Base-by-base conservation (phyloP, 2,113 vertebrate species). In the Pseudorectes ferrugineus region DNA sequence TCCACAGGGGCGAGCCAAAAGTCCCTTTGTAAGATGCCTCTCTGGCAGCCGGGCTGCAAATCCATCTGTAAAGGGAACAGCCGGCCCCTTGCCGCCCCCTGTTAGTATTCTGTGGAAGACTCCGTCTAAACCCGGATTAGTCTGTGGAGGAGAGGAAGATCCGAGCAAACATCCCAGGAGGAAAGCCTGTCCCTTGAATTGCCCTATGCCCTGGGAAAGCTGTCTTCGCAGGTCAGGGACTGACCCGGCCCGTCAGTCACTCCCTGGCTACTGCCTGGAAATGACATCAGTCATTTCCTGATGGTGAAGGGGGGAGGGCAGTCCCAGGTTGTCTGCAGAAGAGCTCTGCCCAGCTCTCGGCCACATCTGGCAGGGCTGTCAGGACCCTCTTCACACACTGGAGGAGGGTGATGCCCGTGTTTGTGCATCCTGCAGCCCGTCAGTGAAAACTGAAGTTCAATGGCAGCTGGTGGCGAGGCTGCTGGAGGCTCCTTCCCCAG, bases 301-400 rank as follows among this genome's bases (percentile, higher is more conserved):
- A 7, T 25, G 58, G 4, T 19, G 43, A 14, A 46, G 22, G 24
- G 15, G 61, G 14, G 21, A 62, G 40, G 5, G 31, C 42, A 29
- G 14, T 31, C 51, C 43, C 0, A 0, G 72, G 4, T 4, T 22
- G 3, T 28, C 29, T 26, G 54, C 13, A 11, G 28, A 45, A 29
- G 11, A 43, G 25, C 33, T 62, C 51, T 2, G 4, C 25, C 6
- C 2, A 1, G 6, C 9, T 18, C 23, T 18, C 21, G 23, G 62
- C 28, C 57, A 38, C 48, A 4, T 5, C 46, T 31, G 54, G 18
- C 54, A 48, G 67, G 58, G 54, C 71, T 58, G 48, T 4, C 74
- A n/a, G 79, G 58, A 68, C 15, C 5, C 11, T 8, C 4, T 24
- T 51, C 1, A 0, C 40, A 4, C 0, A 0, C 13, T 11, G 42